Evolutionary conservation across 2,888 invertebrate genomes (phyloP), one percentile per base, ranked within the genome.

Genomic region (Cremastobaeus sp.): DNA sequence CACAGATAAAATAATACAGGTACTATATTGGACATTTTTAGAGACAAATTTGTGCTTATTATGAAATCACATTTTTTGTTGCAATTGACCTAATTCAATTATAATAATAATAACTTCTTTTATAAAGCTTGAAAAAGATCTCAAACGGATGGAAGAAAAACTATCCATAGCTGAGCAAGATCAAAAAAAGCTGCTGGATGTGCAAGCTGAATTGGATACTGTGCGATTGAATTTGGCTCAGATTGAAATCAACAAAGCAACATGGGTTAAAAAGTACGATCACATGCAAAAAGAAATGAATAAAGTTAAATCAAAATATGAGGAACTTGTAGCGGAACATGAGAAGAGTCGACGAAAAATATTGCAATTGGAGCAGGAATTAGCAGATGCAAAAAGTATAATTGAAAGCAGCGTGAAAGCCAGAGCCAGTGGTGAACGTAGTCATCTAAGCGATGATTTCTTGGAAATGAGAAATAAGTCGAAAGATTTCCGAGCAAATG

Each of bases 301-400:
- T 9, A 78, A 83, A 37, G 65, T 82, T 0, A 79, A 82, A 47
- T 76, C 52, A n/a, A 81, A 81, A 39, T 83, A 76, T 18, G 83
- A 84, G 6, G 77, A 39, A 48, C 60, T 85, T 8, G 52, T 79
- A n/a, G 77, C 59, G 2, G 86, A 85, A 15, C n/a, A n/a, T n/a
- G 81, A 76, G 15, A 77, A 79, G 43, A 70, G 35, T 25, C 81
- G 72, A 21, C 91, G 88, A 41, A 90, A 90, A 28, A 91, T 91
- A 76, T 85, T 91, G 39, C 11, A 2, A 50, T 39, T 57, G 4
- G 71, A 48, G 37, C 57, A 28, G 2, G 52, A 47, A 55, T 66
- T 12, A 66, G 39, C 15, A 25, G 57, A 21, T 60, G 78, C 85
- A 0, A 87, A 85, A 65, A 78, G 79, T 1, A 83, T 84, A 52